Base-by-base conservation (phyloP, 1,140 invertebrate genomes). In the Zaprionus davidi region DNA sequence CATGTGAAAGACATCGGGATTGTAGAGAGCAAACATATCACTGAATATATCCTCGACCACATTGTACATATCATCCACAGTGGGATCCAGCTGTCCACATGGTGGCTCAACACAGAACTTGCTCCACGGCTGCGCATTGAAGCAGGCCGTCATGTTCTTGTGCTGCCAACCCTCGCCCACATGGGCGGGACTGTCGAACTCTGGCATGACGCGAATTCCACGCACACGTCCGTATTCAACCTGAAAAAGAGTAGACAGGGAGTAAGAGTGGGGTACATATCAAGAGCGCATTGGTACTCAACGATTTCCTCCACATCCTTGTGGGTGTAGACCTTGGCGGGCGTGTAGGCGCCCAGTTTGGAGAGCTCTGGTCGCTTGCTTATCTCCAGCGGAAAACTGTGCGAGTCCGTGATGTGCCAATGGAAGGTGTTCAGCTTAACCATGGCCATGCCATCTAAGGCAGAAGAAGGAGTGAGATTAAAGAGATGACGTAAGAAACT, bases 341-440 rank as follows among this genome's bases (percentile, higher is more conserved):
- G 92, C 7, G 94, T 93, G 82, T 97, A 97, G 17, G 97, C 96
- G 1, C 97, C 97, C 46, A 95, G 94, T 80, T 94, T 94, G 1
- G 95, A 94, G 12, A 98, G 92, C 46, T 96, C 93, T 0, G 97
- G 97, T 49, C 94, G 94, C 7, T 94, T 95, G 79, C 94, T 94
- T 0, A 96, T 95, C 26, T 95, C 95, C 59, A 97, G 95, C 0
- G 97, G 97, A 82, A 98, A 98, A 80, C 97, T 97, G 22, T 98
- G 97, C 1, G 96, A 95, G 90, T 98, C 97, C 0, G 96, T 97
- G n/a, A 98, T 96, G 79, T 98, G 97, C 97, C 97, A 98, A 80
- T 98, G 97, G 90, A 98, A 96, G 0, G 96, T 95, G 87, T 98
- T 98, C 38, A 98, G 83, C 84, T 98, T 98, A 12, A 95, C 95